Evolutionary conservation across 30 jellyfish, hydroid and myxozoan genomes (phyloP).

Genomic region (Mastigias papua): DNA sequence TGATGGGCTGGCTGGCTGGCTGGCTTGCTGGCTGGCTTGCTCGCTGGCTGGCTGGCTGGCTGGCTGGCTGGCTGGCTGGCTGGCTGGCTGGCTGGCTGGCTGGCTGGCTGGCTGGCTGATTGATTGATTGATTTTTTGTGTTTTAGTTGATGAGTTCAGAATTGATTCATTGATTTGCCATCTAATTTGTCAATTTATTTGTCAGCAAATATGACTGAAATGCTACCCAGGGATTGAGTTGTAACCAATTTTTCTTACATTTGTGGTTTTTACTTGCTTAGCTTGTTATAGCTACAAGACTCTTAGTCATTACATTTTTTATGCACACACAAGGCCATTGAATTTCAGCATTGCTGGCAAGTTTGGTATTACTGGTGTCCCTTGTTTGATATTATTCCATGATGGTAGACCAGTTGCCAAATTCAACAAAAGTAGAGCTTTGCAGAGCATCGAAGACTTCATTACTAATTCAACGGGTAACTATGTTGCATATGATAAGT

Average conservation of each 20-base stretch:
- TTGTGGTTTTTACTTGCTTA: no score
- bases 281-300: no score
- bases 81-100: neutral
- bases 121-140: neutral
- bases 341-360: conserved; percentile 47
- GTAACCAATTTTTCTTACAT: no score
- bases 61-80: no score
- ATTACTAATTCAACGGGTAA: conserved; percentile 49
- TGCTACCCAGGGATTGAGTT: no score
- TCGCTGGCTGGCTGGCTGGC: no score
- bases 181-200: neutral
- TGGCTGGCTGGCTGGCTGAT: no score
- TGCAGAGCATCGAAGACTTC: conserved; percentile 25
- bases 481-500: neutral
- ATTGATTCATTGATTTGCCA: neutral
- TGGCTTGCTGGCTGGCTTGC: no score
- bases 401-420: conserved; percentile 70
- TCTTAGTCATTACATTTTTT: no score
- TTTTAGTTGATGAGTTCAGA: neutral
- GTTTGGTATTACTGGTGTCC: conserved; percentile 70
- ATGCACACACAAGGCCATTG: no score
- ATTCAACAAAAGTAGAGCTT: conserved; percentile 23
- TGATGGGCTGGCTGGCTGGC: no score
- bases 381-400: conserved; percentile 34
- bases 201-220: no score